phyloP scores from a whole-genome alignment of 1,140 invertebrate genomes.

The Caenorhabditis brenneri region DNA sequence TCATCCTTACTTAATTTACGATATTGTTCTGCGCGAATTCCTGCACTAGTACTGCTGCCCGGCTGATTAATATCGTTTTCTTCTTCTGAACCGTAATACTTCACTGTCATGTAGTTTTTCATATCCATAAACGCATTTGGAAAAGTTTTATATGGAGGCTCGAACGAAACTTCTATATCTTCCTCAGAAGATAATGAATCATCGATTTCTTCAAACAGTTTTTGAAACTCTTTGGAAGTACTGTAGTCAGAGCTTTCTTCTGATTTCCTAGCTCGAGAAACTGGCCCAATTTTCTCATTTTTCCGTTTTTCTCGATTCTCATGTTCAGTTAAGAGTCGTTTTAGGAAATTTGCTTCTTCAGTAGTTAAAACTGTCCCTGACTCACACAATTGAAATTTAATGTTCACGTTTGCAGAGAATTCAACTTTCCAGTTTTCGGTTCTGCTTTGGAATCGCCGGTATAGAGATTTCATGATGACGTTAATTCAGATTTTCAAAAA shows the following conservation, averaged over 20 bases:
- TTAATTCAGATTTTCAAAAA: too few relatives aligned
- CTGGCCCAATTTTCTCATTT: not conserved
- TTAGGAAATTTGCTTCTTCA: not conserved
- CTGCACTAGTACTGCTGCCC: not conserved
- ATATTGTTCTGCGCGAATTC: not conserved
- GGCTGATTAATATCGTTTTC: not conserved
- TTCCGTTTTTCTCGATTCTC: not conserved
- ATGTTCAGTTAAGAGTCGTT: not conserved
- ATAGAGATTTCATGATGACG: not conserved
- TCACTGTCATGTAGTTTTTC: not conserved
- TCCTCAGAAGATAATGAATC: not conserved
- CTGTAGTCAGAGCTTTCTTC: conserved; percentile 8
- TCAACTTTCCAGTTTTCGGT: not conserved
- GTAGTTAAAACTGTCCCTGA: not conserved
- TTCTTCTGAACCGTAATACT: not conserved
- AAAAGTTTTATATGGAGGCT: not conserved
- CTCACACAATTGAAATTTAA: not conserved
- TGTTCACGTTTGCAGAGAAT: not conserved
- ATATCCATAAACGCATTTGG: not conserved
- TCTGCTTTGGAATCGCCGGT: not conserved
- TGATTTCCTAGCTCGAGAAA: not conserved
- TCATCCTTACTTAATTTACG: not conserved
- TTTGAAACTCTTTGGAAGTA: not conserved
- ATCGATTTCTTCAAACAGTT: not conserved
- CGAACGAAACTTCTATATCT: not conserved